A percentile compares a stretch with the other conserved stretches of the same genome.
Conservation (phyloP, 2,113 vertebrate genomes). For the Bagarius yarrelli region DNA sequence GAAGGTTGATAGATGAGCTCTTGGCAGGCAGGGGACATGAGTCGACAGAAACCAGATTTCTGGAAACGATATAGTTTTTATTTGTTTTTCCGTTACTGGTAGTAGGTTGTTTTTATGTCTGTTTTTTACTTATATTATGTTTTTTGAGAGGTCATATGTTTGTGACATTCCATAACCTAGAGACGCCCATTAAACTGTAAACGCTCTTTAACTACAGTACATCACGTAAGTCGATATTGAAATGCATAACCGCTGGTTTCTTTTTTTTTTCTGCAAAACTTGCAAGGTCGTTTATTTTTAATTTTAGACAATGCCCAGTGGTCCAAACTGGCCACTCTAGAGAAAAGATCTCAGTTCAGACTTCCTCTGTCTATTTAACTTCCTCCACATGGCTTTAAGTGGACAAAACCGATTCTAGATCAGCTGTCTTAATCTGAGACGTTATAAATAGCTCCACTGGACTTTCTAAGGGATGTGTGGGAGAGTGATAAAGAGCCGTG, state of each 20-base stretch:
- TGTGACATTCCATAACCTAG: background rate
- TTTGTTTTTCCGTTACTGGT: background rate
- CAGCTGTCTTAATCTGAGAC: background rate
- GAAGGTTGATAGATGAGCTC: too few species aligned
- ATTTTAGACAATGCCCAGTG: background rate
- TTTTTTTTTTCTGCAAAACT: background rate
- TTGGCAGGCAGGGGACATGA: background rate
- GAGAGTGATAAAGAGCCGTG: slow-evolving; percentile 1
- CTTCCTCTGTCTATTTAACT: background rate
- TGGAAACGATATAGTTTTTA: background rate
- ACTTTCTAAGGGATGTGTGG: slow-evolving; percentile 18
- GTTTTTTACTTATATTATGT: background rate
- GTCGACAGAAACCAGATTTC: background rate
- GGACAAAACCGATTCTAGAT: background rate
- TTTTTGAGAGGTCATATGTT: too few species aligned
- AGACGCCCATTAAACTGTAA: background rate
- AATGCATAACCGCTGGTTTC: background rate
- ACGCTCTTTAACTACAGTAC: too few species aligned
- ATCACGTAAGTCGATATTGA: background rate
- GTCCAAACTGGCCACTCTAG: slow-evolving; percentile 12
- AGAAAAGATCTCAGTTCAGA: background rate
- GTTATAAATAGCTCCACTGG: slow-evolving; percentile 14
- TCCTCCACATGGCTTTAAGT: slow-evolving; percentile 6
- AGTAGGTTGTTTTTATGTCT: too few species aligned
- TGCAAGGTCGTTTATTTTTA: slow-evolving; percentile 22